Base-by-base conservation (phyloP, 2,888 invertebrate genomes). In the Xestoiulus laeticollis region DNA sequence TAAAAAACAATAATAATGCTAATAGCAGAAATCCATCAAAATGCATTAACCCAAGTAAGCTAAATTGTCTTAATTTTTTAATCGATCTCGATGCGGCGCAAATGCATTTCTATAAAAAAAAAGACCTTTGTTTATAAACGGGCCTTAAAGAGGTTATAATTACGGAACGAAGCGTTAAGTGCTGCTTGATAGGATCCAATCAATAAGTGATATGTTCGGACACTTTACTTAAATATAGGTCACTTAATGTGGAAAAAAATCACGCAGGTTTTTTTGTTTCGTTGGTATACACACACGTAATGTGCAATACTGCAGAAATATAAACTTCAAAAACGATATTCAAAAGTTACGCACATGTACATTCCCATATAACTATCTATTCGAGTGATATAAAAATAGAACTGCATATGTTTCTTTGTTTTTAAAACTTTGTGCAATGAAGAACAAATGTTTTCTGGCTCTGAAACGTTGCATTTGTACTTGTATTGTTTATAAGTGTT, bases 41-140 rank as follows among this genome's bases (percentile, higher is more conserved):
- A 78, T 16, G 78, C 78, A 78, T 78, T 78, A 78, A 78, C 78
- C 78, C 78, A 78, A 78, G 78, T 78, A 78, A 12, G 78, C 78
- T 30, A 78, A 78, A 78, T 78, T 78, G 78, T 78, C 78, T 78
- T 78, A 78, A 78, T 78, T 78, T 78, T 78, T 30, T 78, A 78
- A 78, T 78, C 78, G 78, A 78, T 78, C 30, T 30, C 26, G 6
- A 26, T 14, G 78, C 78, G 78, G 78, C 78, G 78, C 78, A 78
- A 78, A 78, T 26, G 30, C 30, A 26, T 30, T 78, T 30, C 78
- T 12, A 6, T n/a, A n/a, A n/a, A 78, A 30, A 78, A 78, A 78
- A 30, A 26, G 78, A 78, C 78, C 78, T 30, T 78, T 78, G 78
- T 78, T 78, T 78, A 78, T 78, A 78, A 78, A 78, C 30, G 78